Conservation (phyloP, 2,797 vertebrate species). For the Cheirogaleus major region DNA sequence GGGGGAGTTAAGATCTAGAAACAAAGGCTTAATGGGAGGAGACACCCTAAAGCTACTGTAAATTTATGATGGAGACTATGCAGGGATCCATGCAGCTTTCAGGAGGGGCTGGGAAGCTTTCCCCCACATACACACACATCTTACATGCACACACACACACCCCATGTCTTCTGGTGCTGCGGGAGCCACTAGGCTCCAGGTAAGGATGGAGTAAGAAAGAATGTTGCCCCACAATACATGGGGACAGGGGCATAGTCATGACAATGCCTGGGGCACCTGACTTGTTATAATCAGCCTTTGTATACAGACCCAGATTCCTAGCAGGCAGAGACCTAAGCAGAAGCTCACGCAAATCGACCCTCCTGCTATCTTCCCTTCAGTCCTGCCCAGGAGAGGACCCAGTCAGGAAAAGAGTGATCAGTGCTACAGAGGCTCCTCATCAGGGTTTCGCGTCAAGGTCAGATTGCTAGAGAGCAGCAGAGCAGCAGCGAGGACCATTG, state of each 20-base stretch:
- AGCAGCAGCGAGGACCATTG: background rate
- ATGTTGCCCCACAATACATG: background rate
- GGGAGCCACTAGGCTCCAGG: background rate
- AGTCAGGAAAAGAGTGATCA: background rate
- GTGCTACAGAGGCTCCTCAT: background rate
- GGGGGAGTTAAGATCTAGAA: constrained; percentile 45
- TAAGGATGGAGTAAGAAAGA: constrained; percentile 1
- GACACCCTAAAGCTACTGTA: background rate
- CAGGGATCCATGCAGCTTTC: constrained; percentile 5
- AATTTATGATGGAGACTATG: constrained; percentile 46
- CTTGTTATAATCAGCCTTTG: background rate
- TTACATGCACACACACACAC: background rate
- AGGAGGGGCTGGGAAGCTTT: background rate
- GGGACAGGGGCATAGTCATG: background rate
- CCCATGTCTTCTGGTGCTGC: background rate
- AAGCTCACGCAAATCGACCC: background rate
- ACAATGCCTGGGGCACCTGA: background rate
- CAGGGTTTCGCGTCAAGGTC: constrained; percentile 64
- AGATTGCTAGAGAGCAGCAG: background rate
- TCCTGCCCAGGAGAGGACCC: background rate
- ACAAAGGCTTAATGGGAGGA: constrained; percentile 77
- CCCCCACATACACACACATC: background rate
- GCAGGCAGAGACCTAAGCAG: background rate
- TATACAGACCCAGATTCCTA: background rate
- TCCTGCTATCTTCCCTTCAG: background rate